Conservation (phyloP, 1,140 invertebrate genomes). For the Pseudomyrmex gracilis region DNA sequence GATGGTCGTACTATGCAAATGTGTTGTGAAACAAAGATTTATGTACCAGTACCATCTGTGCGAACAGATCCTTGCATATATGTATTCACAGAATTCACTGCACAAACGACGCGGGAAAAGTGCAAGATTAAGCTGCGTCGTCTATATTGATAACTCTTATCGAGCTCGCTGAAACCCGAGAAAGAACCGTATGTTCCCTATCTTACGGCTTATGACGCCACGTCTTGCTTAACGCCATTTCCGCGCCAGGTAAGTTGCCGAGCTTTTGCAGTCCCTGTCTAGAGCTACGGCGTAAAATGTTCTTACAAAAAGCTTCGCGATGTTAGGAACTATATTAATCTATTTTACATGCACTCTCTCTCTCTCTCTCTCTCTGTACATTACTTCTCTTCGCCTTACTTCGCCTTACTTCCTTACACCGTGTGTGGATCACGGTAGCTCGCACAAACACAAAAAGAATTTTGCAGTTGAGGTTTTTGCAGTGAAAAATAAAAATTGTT, state of each 20-base stretch:
- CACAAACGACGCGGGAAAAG: background rate
- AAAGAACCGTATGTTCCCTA: slow-evolving; percentile 20
- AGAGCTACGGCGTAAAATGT: slow-evolving; percentile 28
- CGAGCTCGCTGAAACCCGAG: slow-evolving; percentile 21
- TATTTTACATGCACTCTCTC: background rate
- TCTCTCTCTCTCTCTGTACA: background rate
- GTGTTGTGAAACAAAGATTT: background rate
- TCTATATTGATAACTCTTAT: slow-evolving; percentile 50
- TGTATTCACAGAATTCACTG: slow-evolving; percentile 2
- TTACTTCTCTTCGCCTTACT: slow-evolving; percentile 11
- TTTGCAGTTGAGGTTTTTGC: background rate
- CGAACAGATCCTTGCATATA: background rate
- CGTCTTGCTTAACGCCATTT: slow-evolving; percentile 45
- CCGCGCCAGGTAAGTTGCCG: slow-evolving; percentile 19
- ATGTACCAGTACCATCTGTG: slow-evolving; percentile 12
- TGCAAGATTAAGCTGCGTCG: background rate
- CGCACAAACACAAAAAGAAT: background rate
- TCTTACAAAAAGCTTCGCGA: slow-evolving; percentile 46
- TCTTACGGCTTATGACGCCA: background rate
- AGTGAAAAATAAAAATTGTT: background rate
- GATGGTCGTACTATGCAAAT: slow-evolving; percentile 24
- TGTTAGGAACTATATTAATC: slow-evolving; percentile 41
- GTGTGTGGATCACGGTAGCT: too few species aligned
- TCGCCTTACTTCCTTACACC: too few species aligned
- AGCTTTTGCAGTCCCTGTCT: slow-evolving; percentile 30